phyloP scores from a whole-genome alignment of 2,113 vertebrate species.

The Loxodonta africana region DNA sequence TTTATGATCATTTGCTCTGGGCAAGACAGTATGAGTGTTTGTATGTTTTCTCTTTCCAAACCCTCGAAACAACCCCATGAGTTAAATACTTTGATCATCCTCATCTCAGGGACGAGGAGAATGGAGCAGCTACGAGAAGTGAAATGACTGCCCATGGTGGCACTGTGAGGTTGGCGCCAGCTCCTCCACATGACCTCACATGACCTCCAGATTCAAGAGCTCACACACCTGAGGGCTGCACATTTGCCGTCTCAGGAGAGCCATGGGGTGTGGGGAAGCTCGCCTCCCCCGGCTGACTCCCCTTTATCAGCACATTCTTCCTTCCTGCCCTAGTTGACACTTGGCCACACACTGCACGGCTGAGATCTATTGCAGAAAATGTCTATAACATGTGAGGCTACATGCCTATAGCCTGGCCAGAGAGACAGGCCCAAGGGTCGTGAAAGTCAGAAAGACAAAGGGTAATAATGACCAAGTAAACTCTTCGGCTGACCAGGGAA shows the following conservation, averaged over 20 bases:
- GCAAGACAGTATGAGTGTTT: neutral
- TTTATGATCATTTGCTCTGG: neutral
- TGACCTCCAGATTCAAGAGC: rapidly evolving
- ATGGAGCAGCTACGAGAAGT: neutral
- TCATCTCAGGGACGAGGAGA: neutral
- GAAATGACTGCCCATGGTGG: neutral
- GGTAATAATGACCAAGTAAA: rapidly evolving
- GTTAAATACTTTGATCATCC: no score
- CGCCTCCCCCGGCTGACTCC: rapidly evolving
- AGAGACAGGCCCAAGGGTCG: neutral
- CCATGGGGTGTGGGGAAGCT: no score
- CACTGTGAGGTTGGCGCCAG: neutral
- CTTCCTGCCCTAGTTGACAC: neutral
- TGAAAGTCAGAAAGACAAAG: neutral
- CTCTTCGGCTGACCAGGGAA: rapidly evolving
- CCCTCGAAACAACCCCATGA: neutral
- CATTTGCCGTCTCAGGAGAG: neutral
- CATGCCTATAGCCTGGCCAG: neutral
- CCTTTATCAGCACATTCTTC: neutral
- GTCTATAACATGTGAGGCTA: neutral
- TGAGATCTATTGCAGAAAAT: neutral
- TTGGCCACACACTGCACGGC: neutral
- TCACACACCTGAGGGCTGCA: rapidly evolving
- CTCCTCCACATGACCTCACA: rapidly evolving
- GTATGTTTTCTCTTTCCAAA: no score